These are phyloP conservation scores for Syrrhaptes paradoxus DNA, from an alignment of 2,113 vertebrate genomes.

Conservation along the genomic window DNA sequence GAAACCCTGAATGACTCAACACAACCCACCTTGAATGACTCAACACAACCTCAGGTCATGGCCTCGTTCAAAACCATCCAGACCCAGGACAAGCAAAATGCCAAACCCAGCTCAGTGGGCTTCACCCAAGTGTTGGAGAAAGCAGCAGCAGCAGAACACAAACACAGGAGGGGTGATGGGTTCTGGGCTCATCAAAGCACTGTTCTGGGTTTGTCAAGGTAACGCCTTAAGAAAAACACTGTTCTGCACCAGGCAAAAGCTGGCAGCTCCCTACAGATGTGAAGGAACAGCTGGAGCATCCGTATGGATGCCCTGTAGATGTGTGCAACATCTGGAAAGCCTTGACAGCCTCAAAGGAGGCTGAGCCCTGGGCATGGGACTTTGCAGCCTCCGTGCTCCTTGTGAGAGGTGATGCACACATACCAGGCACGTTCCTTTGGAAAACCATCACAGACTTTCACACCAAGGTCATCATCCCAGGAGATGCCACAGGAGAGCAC, in stretches of 20 bases:
- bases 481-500: neutral
- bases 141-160: neutral
- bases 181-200: neutral
- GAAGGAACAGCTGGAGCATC: neutral
- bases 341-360: neutral
- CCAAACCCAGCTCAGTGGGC: neutral
- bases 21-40: neutral
- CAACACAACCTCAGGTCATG: neutral
- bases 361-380: neutral
- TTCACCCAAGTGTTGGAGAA: accelerated
- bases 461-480: neutral
- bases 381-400: neutral
- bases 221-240: neutral
- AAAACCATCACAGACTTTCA: neutral
- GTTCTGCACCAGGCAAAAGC: neutral
- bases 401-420: accelerated
- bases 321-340: neutral
- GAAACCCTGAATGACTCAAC: neutral
- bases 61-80: accelerated
- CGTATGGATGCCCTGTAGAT: neutral
- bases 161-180: neutral
- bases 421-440: neutral
- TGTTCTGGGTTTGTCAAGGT: neutral
- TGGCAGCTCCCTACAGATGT: neutral
- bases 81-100: neutral